Percentiles rank a stretch among this genome's conserved stretches.
These are phyloP conservation scores for Peromyscus aztecus DNA, from an alignment of 2,797 vertebrate species.

Conservation along the genomic window DNA sequence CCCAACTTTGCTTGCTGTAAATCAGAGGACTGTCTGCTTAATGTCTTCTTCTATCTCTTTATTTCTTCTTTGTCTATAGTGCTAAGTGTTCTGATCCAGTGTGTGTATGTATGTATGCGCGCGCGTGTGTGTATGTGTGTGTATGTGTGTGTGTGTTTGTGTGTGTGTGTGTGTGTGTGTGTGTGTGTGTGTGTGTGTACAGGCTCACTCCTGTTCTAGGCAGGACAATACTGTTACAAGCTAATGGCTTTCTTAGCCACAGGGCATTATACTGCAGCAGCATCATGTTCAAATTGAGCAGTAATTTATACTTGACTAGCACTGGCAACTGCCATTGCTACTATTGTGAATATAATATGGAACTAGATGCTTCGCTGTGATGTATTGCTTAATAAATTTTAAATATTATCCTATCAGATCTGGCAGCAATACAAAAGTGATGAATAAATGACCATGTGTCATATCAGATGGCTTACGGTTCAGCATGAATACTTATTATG, in stretches of 20 bases:
- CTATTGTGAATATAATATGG: conserved; percentile 56
- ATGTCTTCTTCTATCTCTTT: neutral
- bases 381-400: conserved; percentile 78
- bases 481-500: conserved; percentile 67
- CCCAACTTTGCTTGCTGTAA: neutral
- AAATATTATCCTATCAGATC: conserved; percentile 62
- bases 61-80: conserved; percentile 37
- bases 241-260: conserved; percentile 65
- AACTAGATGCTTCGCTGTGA: conserved; percentile 67
- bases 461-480: conserved; percentile 59
- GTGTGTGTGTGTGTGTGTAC: neutral
- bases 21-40: conserved; percentile 40
- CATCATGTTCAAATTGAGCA: conserved; percentile 61
- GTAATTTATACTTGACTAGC: conserved; percentile 68
- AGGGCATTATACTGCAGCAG: conserved; percentile 51
- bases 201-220: neutral
- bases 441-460: conserved; percentile 61
- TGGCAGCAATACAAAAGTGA: conserved; percentile 58
- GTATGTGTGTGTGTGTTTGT: neutral
- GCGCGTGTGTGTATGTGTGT: neutral
- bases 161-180: neutral
- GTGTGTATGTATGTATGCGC: neutral
- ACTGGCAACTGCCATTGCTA: conserved; percentile 48
- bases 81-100: neutral
- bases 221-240: conserved; percentile 27